A percentile compares a stretch with the other conserved stretches of the same genome.
These are phyloP conservation scores for Esperia sulphurella DNA, from an alignment of 2,888 invertebrate species.

Conservation along the genomic window DNA sequence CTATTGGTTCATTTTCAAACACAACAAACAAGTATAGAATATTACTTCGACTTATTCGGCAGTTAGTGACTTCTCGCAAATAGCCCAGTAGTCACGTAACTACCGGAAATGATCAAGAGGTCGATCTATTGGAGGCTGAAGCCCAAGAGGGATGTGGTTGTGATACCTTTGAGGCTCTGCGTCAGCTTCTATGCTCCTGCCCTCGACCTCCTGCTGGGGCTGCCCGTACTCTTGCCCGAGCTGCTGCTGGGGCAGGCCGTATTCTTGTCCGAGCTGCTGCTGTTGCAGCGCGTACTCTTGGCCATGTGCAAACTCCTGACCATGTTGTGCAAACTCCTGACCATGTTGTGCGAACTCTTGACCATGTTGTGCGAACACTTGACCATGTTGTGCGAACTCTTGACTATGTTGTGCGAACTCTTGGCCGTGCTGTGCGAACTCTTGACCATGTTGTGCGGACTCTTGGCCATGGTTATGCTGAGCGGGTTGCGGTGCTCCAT, in stretches of 20 bases:
- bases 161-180: slow-evolving; percentile 45
- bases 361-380: slow-evolving; percentile 14
- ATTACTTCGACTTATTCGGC: too few relatives aligned
- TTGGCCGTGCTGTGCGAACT: slow-evolving; percentile 19
- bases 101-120: slow-evolving; percentile 69
- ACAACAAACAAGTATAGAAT: too few relatives aligned
- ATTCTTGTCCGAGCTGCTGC: slow-evolving; percentile 14
- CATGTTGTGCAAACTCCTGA: slow-evolving; percentile 23
- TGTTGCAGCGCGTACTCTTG: slow-evolving; percentile 23
- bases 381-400: slow-evolving; percentile 12
- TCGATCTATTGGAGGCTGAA: slow-evolving; percentile 66
- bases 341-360: slow-evolving; percentile 22
- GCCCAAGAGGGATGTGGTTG: slow-evolving; percentile 66
- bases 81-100: too few relatives aligned
- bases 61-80: too few relatives aligned
- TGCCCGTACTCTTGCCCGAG: slow-evolving; percentile 31
- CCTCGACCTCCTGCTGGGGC: slow-evolving; percentile 56
- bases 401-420: slow-evolving; percentile 21
- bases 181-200: slow-evolving; percentile 43
- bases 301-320: slow-evolving; percentile 24
- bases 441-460: slow-evolving; percentile 23
- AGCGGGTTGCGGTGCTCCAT: slow-evolving; percentile 24
- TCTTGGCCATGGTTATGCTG: too few relatives aligned
- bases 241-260: slow-evolving; percentile 26
- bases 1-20: too few relatives aligned